Percentiles rank a stretch among this genome's conserved stretches.
Evolutionary conservation across 2,888 invertebrate genomes (phyloP).

Genomic region (Acleris sparsana): DNA sequence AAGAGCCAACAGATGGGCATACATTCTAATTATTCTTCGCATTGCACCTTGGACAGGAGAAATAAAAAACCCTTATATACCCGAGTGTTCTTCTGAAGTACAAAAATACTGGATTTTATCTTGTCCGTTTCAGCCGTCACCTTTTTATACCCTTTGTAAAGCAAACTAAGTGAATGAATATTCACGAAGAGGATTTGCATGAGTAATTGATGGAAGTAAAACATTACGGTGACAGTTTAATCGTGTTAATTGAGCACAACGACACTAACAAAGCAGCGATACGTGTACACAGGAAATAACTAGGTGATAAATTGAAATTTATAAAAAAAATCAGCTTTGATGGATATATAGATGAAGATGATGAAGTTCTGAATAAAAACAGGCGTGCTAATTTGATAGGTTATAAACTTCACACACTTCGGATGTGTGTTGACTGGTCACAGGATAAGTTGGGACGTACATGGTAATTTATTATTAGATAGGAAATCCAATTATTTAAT

Average conservation of each 20-base stretch:
- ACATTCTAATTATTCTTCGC: background rate
- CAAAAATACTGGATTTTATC: constrained; percentile 21
- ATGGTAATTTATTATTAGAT: background rate
- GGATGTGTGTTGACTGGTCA: background rate
- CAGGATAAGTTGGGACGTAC: too few species aligned
- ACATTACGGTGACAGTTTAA: constrained; percentile 64
- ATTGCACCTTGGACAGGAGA: background rate
- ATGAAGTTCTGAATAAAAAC: too few species aligned
- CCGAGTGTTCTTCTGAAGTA: background rate
- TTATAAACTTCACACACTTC: background rate
- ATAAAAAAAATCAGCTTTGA: too few species aligned
- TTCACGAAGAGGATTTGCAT: constrained; percentile 70
- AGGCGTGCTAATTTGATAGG: constrained; percentile 1
- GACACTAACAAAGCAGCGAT: constrained; percentile 50
- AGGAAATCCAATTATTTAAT: too few species aligned
- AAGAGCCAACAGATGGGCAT: background rate
- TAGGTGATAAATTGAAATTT: constrained; percentile 17
- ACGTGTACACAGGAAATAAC: constrained; percentile 1
- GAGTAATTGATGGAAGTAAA: constrained; percentile 72
- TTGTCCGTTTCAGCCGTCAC: constrained; percentile 9
- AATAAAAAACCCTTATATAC: constrained; percentile 13
- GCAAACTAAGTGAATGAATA: constrained; percentile 59
- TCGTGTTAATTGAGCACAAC: constrained; percentile 64
- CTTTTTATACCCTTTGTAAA: constrained; percentile 27
- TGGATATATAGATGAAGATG: background rate